Percentiles rank a stretch among this genome's conserved stretches.
Conservation (phyloP, 2,113 vertebrate genomes). For the Australoheros scitulus region DNA sequence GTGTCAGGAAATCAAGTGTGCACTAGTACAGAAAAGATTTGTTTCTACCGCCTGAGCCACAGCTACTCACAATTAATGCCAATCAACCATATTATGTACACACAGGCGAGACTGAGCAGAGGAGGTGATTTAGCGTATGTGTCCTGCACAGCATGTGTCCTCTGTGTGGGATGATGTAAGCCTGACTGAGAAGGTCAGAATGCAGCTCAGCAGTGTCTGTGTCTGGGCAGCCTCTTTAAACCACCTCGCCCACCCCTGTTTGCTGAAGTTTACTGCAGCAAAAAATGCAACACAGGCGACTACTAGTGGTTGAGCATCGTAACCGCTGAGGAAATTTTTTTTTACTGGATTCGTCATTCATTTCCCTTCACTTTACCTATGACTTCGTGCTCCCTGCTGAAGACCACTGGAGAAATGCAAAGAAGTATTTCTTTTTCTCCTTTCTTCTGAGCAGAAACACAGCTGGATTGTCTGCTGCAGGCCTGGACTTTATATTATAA, state of each 20-base stretch:
- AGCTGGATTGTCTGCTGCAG: too few species aligned
- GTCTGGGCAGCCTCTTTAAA: not conserved
- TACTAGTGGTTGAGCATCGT: conserved; percentile 35
- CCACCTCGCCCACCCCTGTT: not conserved
- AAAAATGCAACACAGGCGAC: not conserved
- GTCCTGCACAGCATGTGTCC: not conserved
- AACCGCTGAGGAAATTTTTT: conserved; percentile 4
- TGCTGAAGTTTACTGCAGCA: not conserved
- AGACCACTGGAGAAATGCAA: not conserved
- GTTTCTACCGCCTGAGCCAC: too few species aligned
- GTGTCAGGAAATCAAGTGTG: not conserved
- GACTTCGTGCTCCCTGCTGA: not conserved
- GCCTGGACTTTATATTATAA: too few species aligned
- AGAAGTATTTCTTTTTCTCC: not conserved
- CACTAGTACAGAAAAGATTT: not conserved
- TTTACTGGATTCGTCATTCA: too few species aligned
- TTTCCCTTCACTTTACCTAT: not conserved
- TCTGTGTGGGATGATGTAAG: not conserved
- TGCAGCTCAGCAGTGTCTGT: not conserved
- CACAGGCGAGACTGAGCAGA: not conserved
- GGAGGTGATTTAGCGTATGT: too few species aligned
- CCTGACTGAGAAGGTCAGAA: not conserved
- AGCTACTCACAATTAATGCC: too few species aligned
- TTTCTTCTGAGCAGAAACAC: too few species aligned
- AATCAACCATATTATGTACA: not conserved